Evolutionary conservation across 1,140 invertebrate genomes (phyloP), one percentile per base, ranked within the genome.

Genomic region (Hypothenemus hampei): DNA sequence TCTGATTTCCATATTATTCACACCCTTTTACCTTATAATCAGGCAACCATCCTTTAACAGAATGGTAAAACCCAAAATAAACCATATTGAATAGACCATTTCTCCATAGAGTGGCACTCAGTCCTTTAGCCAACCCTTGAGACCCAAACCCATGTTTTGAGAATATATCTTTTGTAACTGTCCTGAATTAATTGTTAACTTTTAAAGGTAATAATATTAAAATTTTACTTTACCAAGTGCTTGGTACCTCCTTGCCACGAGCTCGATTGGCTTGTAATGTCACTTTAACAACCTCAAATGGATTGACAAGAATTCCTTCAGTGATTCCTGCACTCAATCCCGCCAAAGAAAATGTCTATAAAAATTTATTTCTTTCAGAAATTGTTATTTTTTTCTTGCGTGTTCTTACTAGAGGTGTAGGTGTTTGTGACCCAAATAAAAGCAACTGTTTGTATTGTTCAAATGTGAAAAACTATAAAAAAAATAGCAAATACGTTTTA

Each of bases 221-320:
- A 46, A 3, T 15, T 31, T 3, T 15, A 43, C 15, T 23, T 50
- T 57, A 57, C 71, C 84, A 85, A 1, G 91, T 91, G 48, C 85
- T 89, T 1, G 87, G 86, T 58, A 80, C 67, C 61, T 84, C 75
- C 61, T 48, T 70, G 59, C 57, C 70, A 68, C 66, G 64, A 2
- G 73, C 66, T 26, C 78, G 73, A 68, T 89, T 86, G 5, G 87
- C 81, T 72, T 89, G 86, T 31, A 89, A 73, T 16, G 85, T 82
- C 2, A 97, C 90, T 79, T 97, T 96, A 1, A 96, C 89, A 26
- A 94, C 89, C 80, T 96, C 92, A 75, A 96, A 96, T 0, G 93
- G 93, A 76, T 94, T 95, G 0, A 95, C 88, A 40, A 95, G 75
- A 56, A 95, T 79, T 11, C 85, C 91, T 75, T 96, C 93, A 22